phyloP scores from a whole-genome alignment of 2,797 vertebrate genomes.

The Podarcis lilfordi region DNA sequence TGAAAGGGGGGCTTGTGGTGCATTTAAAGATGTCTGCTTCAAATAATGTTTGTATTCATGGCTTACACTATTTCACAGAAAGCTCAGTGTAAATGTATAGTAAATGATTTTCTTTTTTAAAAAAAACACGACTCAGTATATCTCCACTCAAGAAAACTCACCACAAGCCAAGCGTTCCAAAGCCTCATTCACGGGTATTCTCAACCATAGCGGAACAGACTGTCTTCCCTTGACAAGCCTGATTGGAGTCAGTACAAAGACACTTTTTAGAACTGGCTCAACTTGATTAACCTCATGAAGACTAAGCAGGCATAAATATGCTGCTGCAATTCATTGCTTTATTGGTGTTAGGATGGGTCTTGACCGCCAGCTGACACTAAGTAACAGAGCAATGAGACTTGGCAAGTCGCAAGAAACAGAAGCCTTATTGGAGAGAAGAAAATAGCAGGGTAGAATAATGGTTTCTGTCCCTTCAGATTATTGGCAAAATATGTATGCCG shows the following conservation, averaged over 20 bases:
- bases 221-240: constrained; percentile 13
- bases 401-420: constrained; percentile 50
- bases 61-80: neutral
- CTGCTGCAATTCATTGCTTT: constrained; percentile 36
- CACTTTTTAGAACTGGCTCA: constrained; percentile 25
- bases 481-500: constrained; percentile 36
- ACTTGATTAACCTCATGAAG: constrained; percentile 39
- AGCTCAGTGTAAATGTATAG: neutral
- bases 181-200: neutral
- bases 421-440: constrained; percentile 62
- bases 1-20: neutral
- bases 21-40: constrained; percentile 3
- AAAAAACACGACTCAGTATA: constrained; percentile 8
- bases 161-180: constrained; percentile 19
- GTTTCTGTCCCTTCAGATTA: constrained; percentile 75
- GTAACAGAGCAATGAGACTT: constrained; percentile 32
- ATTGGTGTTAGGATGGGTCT: constrained; percentile 41
- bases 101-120: no score
- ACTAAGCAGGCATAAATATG: neutral
- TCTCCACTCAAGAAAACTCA: constrained; percentile 9
- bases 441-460: constrained; percentile 64
- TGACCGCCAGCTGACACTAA: constrained; percentile 46
- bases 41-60: constrained; percentile 17
- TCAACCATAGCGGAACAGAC: neutral
- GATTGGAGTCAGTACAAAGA: constrained; percentile 36